Evolutionary conservation across 2,888 invertebrate species (phyloP).

Genomic region (Chaetogeoica ovagalla): DNA sequence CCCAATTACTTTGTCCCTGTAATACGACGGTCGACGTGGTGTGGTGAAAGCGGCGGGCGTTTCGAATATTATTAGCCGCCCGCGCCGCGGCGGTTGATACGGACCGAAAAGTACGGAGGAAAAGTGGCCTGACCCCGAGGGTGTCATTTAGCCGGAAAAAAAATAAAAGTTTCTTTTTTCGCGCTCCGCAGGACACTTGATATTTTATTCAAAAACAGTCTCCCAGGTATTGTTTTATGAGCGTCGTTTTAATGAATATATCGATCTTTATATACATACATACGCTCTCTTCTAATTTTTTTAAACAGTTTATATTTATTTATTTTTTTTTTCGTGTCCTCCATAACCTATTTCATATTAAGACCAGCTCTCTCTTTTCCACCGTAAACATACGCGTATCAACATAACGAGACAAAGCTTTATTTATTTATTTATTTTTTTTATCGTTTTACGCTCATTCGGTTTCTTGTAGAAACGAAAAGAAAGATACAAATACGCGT

Average conservation of each 20-base stretch:
- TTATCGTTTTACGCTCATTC: too few relatives aligned
- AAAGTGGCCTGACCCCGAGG: constrained; percentile 49
- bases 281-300: constrained; percentile 38
- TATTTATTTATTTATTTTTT: not conserved
- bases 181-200: constrained; percentile 49
- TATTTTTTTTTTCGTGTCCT: not conserved
- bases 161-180: constrained; percentile 25
- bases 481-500: too few relatives aligned
- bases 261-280: constrained; percentile 46
- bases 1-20: constrained; percentile 42
- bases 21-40: constrained; percentile 20
- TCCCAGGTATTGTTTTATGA: constrained; percentile 52
- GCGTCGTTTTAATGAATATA: constrained; percentile 52
- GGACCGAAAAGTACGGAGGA: constrained; percentile 10
- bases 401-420: too few relatives aligned
- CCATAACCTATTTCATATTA: not conserved
- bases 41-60: not conserved
- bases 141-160: constrained; percentile 45
- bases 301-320: constrained; percentile 34
- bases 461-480: too few relatives aligned
- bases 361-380: too few relatives aligned
- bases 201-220: constrained; percentile 52
- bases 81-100: not conserved
- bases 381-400: not conserved
- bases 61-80: constrained; percentile 44